These are phyloP conservation scores for Listronotus bonariensis DNA, from an alignment of 1,140 invertebrate species.

Conservation along the genomic window DNA sequence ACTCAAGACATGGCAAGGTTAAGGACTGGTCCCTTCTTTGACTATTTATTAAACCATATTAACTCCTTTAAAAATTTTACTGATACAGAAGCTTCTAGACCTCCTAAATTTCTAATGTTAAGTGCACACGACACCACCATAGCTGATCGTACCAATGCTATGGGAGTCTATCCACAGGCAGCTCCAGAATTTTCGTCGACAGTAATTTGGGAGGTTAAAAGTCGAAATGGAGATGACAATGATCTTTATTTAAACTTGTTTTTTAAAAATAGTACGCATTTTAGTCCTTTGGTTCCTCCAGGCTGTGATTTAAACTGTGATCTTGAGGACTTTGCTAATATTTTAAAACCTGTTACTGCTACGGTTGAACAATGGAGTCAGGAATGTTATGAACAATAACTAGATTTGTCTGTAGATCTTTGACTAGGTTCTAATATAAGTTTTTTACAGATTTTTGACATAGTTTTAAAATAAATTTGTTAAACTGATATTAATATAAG, in stretches of 20 bases:
- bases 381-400: constrained; percentile 28
- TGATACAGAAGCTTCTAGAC: constrained; percentile 47
- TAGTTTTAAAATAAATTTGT: no score
- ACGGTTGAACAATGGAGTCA: constrained; percentile 30
- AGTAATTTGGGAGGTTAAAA: constrained; percentile 71
- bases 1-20: constrained; percentile 60
- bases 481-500: no score
- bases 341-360: constrained; percentile 41
- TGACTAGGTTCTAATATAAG: no score
- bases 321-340: constrained; percentile 59
- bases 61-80: constrained; percentile 10
- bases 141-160: constrained; percentile 70
- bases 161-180: constrained; percentile 73
- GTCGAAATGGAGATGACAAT: constrained; percentile 36
- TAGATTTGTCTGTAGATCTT: no score
- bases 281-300: constrained; percentile 61
- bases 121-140: constrained; percentile 77
- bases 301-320: constrained; percentile 64
- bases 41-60: constrained; percentile 38
- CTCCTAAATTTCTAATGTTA: constrained; percentile 48
- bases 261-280: constrained; percentile 65
- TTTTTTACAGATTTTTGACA: no score
- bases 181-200: constrained; percentile 73
- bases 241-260: constrained; percentile 59
- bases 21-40: constrained; percentile 66